Conservation (phyloP, 2,797 vertebrate genomes). For the Spatula clypeata region DNA sequence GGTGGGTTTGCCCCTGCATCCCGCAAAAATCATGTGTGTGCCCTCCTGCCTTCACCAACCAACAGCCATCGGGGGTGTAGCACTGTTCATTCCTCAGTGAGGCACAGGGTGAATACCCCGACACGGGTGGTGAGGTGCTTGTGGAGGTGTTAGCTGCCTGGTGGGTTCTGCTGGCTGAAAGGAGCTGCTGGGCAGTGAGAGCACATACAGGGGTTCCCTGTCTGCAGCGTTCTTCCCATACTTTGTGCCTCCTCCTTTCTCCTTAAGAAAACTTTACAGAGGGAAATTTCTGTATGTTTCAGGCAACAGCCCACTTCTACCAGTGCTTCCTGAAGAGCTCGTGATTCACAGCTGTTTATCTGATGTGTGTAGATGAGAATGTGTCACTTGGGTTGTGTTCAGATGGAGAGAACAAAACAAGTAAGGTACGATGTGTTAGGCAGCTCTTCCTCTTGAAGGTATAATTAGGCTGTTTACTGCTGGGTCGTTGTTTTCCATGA, state of each 20-base stretch:
- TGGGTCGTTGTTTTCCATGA: not conserved
- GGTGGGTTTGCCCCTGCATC: not conserved
- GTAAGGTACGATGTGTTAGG: not conserved
- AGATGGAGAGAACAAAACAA: not conserved
- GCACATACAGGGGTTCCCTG: fast-evolving
- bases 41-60: not conserved
- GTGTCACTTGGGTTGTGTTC: not conserved
- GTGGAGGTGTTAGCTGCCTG: not conserved
- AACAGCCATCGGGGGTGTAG: not conserved
- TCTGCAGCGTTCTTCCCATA: not conserved
- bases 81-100: not conserved
- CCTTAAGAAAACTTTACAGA: not conserved
- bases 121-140: fast-evolving
- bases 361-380: not conserved
- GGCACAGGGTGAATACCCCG: not conserved
- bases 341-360: not conserved
- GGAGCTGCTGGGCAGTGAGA: not conserved
- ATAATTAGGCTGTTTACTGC: constrained; percentile 20
- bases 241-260: not conserved
- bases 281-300: not conserved
- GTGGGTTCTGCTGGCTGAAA: not conserved
- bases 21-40: fast-evolving
- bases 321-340: not conserved
- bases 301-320: not conserved
- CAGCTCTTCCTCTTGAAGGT: constrained; percentile 15